A percentile compares a stretch with the other conserved stretches of the same genome.
These are phyloP conservation scores for Synergus japonicus DNA, from an alignment of 2,888 invertebrate genomes.

Conservation along the genomic window DNA sequence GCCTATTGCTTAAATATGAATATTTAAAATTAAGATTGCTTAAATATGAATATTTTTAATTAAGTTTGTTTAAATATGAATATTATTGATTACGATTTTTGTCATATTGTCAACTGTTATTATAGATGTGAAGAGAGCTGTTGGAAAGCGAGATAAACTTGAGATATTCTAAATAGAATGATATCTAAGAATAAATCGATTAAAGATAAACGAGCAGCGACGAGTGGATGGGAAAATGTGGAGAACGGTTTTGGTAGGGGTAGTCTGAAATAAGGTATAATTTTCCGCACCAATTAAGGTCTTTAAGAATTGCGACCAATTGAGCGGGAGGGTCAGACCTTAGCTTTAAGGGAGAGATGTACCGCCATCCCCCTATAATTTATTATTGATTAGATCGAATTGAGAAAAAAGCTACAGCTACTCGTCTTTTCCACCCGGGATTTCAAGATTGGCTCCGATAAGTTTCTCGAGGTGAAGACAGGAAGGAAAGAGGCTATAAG, in stretches of 20 bases:
- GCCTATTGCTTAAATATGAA: too few species aligned
- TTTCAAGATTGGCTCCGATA: conserved; percentile 53
- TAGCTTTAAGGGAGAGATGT: conserved; percentile 72
- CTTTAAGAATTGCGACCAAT: conserved; percentile 78
- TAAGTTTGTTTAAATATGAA: not conserved
- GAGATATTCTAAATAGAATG: conserved; percentile 7
- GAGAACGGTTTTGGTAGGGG: conserved; percentile 46
- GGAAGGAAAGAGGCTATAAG: conserved; percentile 45
- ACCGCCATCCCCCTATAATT: conserved; percentile 74
- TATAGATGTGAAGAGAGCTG: not conserved
- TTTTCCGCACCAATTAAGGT: conserved; percentile 78
- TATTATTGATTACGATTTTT: not conserved
- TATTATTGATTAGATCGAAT: conserved; percentile 77
- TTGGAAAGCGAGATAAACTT: not conserved
- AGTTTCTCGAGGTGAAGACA: conserved; percentile 41
- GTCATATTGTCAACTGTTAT: not conserved
- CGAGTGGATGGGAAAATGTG: conserved; percentile 43
- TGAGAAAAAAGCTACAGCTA: conserved; percentile 64
- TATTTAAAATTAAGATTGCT: too few species aligned
- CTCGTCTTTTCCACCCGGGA: conserved; percentile 49
- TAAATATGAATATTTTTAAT: not conserved
- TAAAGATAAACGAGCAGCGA: conserved; percentile 41
- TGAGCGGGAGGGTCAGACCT: conserved; percentile 76
- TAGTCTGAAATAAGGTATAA: conserved; percentile 74
- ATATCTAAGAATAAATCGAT: conserved; percentile 34